Evolutionary conservation across 1,140 invertebrate species (phyloP), one percentile per base, ranked within the genome.

Genomic region (Pemphigus obesinymphae): DNA sequence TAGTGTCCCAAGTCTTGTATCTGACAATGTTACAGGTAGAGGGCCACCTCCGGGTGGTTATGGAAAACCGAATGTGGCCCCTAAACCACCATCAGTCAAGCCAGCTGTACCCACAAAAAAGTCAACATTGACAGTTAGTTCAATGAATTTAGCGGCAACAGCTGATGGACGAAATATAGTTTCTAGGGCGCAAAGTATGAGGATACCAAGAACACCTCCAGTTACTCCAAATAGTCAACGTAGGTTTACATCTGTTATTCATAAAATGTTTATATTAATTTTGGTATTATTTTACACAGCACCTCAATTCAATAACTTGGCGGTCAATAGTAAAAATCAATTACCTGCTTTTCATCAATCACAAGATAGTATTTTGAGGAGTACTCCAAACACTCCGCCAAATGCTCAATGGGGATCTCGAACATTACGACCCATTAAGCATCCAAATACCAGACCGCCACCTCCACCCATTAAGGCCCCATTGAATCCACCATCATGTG

Each of bases 101-200:
- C 89, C 89, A 20, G 88, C 88, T 11, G 88, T 88, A n/a, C 88
- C 89, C 2, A 88, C 88, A 23, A 89, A 87, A 45, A 89, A 88
- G 43, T 83, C 55, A 43, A 80, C 34, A 11, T 45, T 80, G 1
- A 63, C 76, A 43, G 37, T 63, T 45, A 80, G 76, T 80, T 80
- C 76, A 87, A n/a, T 85, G 85, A 29, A 50, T 76, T 82, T 83
- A 87, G 37, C 26, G 10, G 17, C 75, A 61, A 6, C n/a, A 40
- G 37, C n/a, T 34, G 83, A 86, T 23, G 86, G 84, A 6, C 84
- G 86, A 20, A 84, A 83, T 26, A 86, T 85, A 13, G 89, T 89
- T 3, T 88, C 88, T 11, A 86, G 89, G 53, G 88, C 89, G n/a
- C 89, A 90, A 82, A 89, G 89, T 81, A 89, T 90, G 89, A 85